Evolutionary conservation across 1,140 invertebrate species (phyloP), one percentile per base, ranked within the genome.

Genomic region (Aphelenchoides besseyi): DNA sequence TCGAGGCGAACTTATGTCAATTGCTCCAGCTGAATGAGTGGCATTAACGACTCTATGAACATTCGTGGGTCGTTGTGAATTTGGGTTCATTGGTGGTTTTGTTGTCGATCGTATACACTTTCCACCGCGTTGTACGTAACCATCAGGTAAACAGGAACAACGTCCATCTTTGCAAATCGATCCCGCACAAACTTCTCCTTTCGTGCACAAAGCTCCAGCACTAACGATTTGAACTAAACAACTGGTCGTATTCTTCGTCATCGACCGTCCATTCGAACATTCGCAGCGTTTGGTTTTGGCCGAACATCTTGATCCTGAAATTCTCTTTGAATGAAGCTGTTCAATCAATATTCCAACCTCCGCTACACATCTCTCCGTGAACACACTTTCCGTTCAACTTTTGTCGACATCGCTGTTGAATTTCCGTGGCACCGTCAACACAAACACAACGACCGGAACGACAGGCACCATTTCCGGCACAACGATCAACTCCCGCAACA

Each of bases 361-460:
- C 74, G 5, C 54, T 61, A 53, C 76, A 78, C 30, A 57, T n/a
- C 67, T 79, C 67, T 23, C 77, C 77, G 36, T 75, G 18, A 18
- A 72, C 30, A 52, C 76, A 79, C 2, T 33, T 26, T 36, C 77
- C 77, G 3, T 67, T 71, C 37, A 69, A 61, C n/a, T 33, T 32
- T 57, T 77, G 75, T 23, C 76, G 76, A 28, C 75, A 77, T 29
- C 37, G 48, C 26, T 8, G 32, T 37, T 59, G 52, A 16, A 32
- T 37, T 52, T 52, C 55, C 2, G 70, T 23, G 0, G 75, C 74
- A 16, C 75, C 75, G 35, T 79, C 75, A 32, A 70, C 33, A 48
- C 75, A 77, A 23, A 70, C 64, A 32, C 71, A 79, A 30, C 70
- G 63, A 41, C 73, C 76, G 55, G 62, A 62, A 18, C 76, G 71